phyloP scores from a whole-genome alignment of 2,888 invertebrate genomes.

The Epistrophella euchroma region DNA sequence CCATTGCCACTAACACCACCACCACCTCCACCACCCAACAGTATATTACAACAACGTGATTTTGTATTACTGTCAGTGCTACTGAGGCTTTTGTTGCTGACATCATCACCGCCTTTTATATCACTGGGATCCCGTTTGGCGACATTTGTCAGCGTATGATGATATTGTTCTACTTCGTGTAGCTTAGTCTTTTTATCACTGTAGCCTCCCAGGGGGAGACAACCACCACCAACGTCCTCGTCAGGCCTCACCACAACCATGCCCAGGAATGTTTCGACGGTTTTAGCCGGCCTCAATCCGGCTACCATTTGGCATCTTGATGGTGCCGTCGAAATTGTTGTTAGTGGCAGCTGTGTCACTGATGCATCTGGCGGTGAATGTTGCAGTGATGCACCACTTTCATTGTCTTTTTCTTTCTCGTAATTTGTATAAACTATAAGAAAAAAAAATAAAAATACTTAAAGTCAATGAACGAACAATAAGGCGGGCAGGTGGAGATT shows the following conservation, averaged over 20 bases:
- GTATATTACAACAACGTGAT: conserved; percentile 81
- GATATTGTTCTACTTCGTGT: conserved; percentile 72
- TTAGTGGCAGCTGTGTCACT: conserved; percentile 81
- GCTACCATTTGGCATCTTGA: conserved; percentile 79
- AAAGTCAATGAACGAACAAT: not conserved
- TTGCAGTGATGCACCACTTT: conserved; percentile 79
- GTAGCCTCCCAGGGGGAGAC: conserved; percentile 51
- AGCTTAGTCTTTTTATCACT: conserved; percentile 77
- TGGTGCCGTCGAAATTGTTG: conserved; percentile 82
- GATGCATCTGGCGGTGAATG: conserved; percentile 77
- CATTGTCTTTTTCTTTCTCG: conserved; percentile 83
- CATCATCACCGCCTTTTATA: conserved; percentile 62
- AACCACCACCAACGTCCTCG: not conserved
- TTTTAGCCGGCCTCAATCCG: conserved; percentile 72
- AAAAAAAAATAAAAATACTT: conserved; percentile 15
- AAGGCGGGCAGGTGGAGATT: not conserved
- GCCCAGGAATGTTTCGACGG: conserved; percentile 80
- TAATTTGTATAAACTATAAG: conserved; percentile 83
- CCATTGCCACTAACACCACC: conserved; percentile 13
- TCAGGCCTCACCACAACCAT: conserved; percentile 70
- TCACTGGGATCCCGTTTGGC: conserved; percentile 54
- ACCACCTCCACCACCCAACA: conserved; percentile 72
- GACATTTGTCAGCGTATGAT: conserved; percentile 57
- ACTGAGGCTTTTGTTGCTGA: conserved; percentile 78
- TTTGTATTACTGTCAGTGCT: conserved; percentile 61